Conservation (phyloP, 2,888 invertebrate genomes). For the Electrophaes corylata region DNA sequence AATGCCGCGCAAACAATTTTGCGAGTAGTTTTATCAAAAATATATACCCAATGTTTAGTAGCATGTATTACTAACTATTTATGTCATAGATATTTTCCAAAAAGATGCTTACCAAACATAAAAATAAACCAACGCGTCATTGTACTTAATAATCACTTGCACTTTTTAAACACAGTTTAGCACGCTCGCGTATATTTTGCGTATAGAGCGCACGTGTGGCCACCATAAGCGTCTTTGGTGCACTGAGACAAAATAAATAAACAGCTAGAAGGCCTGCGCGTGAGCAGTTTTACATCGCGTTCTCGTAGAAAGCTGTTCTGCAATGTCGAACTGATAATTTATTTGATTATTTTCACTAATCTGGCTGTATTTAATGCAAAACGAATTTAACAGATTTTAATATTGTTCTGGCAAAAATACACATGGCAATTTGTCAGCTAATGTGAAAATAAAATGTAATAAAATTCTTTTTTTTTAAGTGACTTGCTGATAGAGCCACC, state of each 20-base stretch:
- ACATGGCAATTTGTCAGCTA: no score
- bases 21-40: no score
- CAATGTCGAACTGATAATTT: not conserved
- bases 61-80: no score
- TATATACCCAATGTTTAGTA: no score
- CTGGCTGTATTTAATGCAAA: not conserved
- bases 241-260: conserved; percentile 38
- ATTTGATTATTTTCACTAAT: not conserved
- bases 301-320: conserved; percentile 12
- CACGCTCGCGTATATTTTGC: conserved; percentile 22
- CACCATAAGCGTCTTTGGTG: conserved; percentile 33
- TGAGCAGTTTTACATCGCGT: conserved; percentile 5
- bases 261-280: conserved; percentile 11
- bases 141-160: conserved; percentile 23
- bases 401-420: no score
- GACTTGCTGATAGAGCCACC: no score
- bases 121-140: conserved; percentile 32
- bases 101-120: conserved; percentile 32
- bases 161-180: conserved; percentile 12
- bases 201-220: conserved; percentile 38
- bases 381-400: no score
- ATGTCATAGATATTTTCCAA: not conserved
- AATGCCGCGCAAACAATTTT: no score
- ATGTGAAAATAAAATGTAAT: no score
- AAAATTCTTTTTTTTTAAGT: no score